Conservation (phyloP, 2,113 vertebrate genomes). For the Sminthopsis crassicaudata region DNA sequence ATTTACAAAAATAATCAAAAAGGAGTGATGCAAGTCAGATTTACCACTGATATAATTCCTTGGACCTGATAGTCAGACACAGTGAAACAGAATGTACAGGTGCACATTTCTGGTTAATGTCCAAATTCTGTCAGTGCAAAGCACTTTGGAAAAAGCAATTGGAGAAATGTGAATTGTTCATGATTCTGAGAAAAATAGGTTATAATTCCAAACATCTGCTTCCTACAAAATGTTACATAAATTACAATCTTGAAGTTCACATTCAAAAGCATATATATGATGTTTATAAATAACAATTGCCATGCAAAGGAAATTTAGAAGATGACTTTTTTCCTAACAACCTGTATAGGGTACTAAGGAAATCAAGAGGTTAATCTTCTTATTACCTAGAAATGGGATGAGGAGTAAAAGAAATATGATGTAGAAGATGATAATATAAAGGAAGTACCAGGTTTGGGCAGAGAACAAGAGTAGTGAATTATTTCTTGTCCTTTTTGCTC, state of each 20-base stretch:
- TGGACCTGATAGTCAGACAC: background rate
- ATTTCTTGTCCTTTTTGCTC: background rate
- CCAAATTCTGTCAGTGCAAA: conserved; percentile 41
- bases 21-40: background rate
- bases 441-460: background rate
- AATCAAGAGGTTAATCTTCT: background rate
- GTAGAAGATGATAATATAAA: background rate
- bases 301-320: background rate
- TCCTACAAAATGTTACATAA: background rate
- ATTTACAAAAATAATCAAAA: conserved; percentile 7
- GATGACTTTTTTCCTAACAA: background rate
- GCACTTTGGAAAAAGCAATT: background rate
- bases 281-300: background rate
- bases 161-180: background rate
- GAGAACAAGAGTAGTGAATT: background rate
- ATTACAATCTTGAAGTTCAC: background rate
- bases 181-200: conserved; percentile 36
- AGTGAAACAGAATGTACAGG: background rate
- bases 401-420: background rate
- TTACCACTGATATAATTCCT: fast-evolving
- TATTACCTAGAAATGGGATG: background rate
- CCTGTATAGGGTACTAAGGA: background rate
- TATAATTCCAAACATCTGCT: conserved; percentile 49
- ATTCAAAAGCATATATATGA: background rate
- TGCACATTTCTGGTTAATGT: background rate